Evolutionary conservation across 2,888 invertebrate species (phyloP), one percentile per base, ranked within the genome.

Genomic region (Cheilosia vulpina): DNA sequence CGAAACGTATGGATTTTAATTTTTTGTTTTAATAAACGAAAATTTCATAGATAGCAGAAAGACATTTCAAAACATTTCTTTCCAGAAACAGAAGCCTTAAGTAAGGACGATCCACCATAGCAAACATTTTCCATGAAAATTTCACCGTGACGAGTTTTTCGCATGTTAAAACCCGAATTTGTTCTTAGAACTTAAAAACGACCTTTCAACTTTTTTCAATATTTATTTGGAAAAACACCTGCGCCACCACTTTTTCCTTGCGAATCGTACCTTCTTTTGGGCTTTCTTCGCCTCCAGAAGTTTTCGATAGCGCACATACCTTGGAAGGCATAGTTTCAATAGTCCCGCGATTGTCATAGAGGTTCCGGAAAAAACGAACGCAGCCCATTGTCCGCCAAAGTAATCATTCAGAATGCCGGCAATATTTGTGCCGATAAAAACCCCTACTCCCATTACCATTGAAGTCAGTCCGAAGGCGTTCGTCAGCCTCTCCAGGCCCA

Each of bases 391-490:
- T 6, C 83, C 83, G 1, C 71, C 85, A 3, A 89, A 89, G 0
- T 31, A 7, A 13, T 89, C 88, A n/a, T 89, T 87, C 47, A 92
- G n/a, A 21, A 88, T 1, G 2, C 92, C 92, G 21, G 91, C 92
- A n/a, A 92, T 15, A 3, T 92, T 92, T 19, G 93, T 90, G 60
- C 96, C 96, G 52, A 95, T 91, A 11, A 96, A 93, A 0, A 95
- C 95, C 1, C 96, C 96, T 57, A 95, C 89, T 4, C 96, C 96
- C 93, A 96, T 96, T 89, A 96, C 96, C 88, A 97, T 92, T 58
- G 96, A 93, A 13, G 95, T 93, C 34, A 97, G 91, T 19, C 97
- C 97, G 91, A 96, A 96, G 27, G 96, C 96, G 90, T 96, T 97
- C 17, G 96, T 96, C 81, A 97, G 91, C 89, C 95, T 95, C 84